Evolutionary conservation across 2,113 vertebrate genomes (phyloP), one percentile per base, ranked within the genome.

Genomic region (Bagarius yarrelli): DNA sequence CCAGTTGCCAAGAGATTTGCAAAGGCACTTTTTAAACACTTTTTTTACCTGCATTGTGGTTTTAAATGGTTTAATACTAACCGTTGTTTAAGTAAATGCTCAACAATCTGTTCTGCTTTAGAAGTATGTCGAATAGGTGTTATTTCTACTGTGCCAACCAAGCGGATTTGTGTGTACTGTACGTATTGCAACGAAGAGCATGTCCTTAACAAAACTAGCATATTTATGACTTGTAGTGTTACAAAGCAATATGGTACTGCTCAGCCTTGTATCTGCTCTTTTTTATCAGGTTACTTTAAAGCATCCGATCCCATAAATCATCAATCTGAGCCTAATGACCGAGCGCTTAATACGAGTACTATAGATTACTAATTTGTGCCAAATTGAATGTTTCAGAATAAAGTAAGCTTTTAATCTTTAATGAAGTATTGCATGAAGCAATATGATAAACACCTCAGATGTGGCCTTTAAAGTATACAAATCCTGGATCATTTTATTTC

Each of bases 341-440:
- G 57, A 76, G 61, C 75, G 79, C 69, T 75, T 75, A 70, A 76
- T 76, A 83, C 36, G 71, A 88, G 70, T 89, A 78, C 87, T 82
- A 85, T 88, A 85, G 86, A 83, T 87, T 87, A 87, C 83, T 84
- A 86, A 87, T 85, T 84, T 86, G 89, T 93, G 90, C 90, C 89
- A 92, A 92, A 84, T 40, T 59, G 18, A 86, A 81, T 80, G 70
- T 81, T 71, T 69, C 52, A 19, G 21, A 75, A 78, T 53, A 59
- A 81, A 40, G 70, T 76, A 76, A 77, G 36, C 74, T 71, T 72
- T 76, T 61, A 67, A 79, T 60, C 34, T 60, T 56, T 82, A 86
- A 80, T 25, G n/a, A 84, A 78, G 76, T 78, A 83, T 81, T 93
- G 93, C 92, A 93, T 93, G 92, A 90, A 88, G 87, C 84, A 87